These are phyloP conservation scores for Diachrysia chrysitis DNA, from an alignment of 2,888 invertebrate genomes.

Conservation along the genomic window DNA sequence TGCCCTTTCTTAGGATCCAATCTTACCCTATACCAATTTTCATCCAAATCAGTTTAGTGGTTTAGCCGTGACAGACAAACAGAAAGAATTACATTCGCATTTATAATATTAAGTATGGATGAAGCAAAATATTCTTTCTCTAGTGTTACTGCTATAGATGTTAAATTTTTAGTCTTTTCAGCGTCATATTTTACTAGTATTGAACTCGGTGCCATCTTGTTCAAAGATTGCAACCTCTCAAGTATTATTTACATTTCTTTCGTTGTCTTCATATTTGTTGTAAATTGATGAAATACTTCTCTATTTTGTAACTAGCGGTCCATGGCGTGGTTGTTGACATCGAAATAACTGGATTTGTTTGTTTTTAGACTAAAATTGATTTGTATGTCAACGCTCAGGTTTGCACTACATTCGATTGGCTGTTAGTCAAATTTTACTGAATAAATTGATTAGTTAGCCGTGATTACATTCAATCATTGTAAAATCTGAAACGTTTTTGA, in stretches of 20 bases:
- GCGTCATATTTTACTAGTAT: neutral
- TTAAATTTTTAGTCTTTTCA: neutral
- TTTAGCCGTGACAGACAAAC: no score
- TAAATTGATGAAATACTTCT: neutral
- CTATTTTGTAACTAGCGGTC: neutral
- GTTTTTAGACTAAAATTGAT: constrained; percentile 32
- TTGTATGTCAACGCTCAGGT: constrained; percentile 11
- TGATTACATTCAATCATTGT: neutral
- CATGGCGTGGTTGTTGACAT: neutral
- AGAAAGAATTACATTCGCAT: no score
- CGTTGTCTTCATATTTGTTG: neutral
- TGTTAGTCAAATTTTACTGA: neutral
- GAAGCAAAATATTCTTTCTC: neutral
- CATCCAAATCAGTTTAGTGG: no score
- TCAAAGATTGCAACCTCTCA: neutral
- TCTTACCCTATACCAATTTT: no score
- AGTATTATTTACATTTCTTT: neutral
- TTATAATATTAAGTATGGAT: no score
- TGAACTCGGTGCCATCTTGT: neutral
- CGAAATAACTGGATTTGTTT: constrained; percentile 18
- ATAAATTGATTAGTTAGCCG: constrained; percentile 10
- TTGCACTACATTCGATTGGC: constrained; percentile 20
- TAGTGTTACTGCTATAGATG: neutral
- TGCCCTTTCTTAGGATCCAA: no score
- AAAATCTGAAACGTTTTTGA: no score